These are phyloP conservation scores for Cossypha polioptera DNA, from an alignment of 2,797 vertebrate species.

Conservation along the genomic window DNA sequence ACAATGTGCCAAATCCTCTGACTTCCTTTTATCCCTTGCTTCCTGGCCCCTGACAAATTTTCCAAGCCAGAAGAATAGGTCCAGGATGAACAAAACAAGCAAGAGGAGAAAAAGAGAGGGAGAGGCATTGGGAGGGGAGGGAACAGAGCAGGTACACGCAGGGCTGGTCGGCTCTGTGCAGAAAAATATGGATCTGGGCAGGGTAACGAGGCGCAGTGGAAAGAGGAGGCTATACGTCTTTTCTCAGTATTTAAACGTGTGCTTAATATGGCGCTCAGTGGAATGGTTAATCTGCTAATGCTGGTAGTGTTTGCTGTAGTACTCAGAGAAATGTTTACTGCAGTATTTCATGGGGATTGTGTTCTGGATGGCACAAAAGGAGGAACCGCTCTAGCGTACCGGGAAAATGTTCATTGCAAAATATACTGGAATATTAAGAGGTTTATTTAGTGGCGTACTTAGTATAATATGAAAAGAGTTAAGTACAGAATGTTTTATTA, in stretches of 20 bases:
- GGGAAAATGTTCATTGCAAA: conserved; percentile 72
- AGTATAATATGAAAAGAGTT: conserved; percentile 68
- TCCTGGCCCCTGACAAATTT: background rate
- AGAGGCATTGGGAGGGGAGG: background rate
- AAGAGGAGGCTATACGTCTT: conserved; percentile 69
- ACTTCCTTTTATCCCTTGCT: background rate
- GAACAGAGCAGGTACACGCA: background rate
- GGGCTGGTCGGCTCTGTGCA: background rate
- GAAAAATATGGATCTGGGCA: conserved; percentile 71
- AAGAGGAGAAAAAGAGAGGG: background rate
- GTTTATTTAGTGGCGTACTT: conserved; percentile 72
- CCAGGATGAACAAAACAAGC: background rate
- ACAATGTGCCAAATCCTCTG: background rate
- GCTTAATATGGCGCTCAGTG: conserved; percentile 77
- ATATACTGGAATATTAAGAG: conserved; percentile 75
- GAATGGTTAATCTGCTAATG: conserved; percentile 79
- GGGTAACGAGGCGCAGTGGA: conserved; percentile 70
- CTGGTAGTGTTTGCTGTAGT: conserved; percentile 74
- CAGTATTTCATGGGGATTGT: conserved; percentile 77
- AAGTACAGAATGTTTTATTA: conserved; percentile 60
- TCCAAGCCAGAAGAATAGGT: background rate
- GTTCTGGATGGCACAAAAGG: conserved; percentile 74
- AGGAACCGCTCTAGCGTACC: conserved; percentile 74
- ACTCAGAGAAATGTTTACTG: conserved; percentile 77
- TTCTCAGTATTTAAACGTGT: conserved; percentile 77